Percentiles rank a stretch among this genome's conserved stretches.
These are phyloP conservation scores for Erannis defoliaria DNA, from an alignment of 2,888 invertebrate genomes.

Conservation along the genomic window DNA sequence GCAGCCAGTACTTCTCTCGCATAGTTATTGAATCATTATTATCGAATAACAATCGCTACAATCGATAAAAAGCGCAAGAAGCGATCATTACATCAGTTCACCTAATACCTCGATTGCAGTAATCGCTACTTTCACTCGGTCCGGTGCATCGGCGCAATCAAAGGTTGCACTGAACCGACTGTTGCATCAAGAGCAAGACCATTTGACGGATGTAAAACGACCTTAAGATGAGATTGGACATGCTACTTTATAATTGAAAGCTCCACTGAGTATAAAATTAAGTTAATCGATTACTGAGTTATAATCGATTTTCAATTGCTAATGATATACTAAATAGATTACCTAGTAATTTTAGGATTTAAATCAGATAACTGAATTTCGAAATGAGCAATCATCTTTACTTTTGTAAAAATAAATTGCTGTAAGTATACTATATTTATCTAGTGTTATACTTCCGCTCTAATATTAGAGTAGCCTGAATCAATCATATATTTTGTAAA, in stretches of 20 bases:
- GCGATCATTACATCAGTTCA: constrained; percentile 75
- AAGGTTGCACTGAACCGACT: constrained; percentile 44
- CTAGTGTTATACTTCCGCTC: no score
- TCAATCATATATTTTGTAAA: no score
- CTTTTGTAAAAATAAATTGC: no score
- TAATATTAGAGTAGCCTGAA: no score
- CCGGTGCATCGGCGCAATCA: constrained; percentile 62
- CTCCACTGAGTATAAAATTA: constrained; percentile 13
- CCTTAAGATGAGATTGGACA: constrained; percentile 30
- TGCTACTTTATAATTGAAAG: constrained; percentile 28
- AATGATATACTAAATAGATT: not conserved
- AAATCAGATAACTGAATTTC: not conserved
- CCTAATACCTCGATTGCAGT: constrained; percentile 77
- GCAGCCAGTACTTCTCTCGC: constrained; percentile 33
- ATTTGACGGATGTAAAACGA: constrained; percentile 31
- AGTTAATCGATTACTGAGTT: constrained; percentile 18
- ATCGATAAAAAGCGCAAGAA: constrained; percentile 72
- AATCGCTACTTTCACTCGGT: constrained; percentile 80
- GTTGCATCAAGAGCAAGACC: constrained; percentile 26
- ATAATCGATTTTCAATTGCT: constrained; percentile 1
- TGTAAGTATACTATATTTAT: no score
- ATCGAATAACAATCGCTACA: constrained; percentile 58
- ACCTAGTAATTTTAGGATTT: not conserved
- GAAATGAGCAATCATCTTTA: no score
- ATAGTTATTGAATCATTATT: constrained; percentile 55